Base-by-base conservation (phyloP, 1,140 invertebrate species). In the Drosophila biarmipes region DNA sequence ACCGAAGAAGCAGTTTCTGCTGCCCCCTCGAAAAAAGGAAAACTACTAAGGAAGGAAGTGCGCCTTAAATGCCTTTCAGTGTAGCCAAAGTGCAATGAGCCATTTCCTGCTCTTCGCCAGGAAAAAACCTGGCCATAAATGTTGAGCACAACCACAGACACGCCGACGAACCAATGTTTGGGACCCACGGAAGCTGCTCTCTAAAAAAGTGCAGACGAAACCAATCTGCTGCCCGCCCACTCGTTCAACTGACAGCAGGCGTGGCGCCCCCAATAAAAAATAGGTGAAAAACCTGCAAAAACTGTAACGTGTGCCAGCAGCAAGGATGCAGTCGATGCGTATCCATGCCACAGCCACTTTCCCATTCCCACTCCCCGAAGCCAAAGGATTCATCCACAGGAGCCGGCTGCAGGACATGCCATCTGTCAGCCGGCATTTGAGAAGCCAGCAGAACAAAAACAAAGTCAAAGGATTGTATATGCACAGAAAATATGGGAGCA, bases 81-180 rank as follows among this genome's bases (percentile, higher is more conserved):
- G 87, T 90, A 79, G 89, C 73, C 76, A 91, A 90, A 91, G 84
- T 91, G 82, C 86, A 90, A 90, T 90, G 85, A 86, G 85, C 80
- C 85, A 90, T 86, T 90, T 90, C 75, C 75, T 56, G 34, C 35
- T 43, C 34, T 56, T 67, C 17, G 61, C 14, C 15, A 21, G 29
- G 46, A 59, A 73, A 78, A 58, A 55, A 76, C 82, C 79, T 68
- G 63, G 55, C 53, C 79, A 80, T 82, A 89, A 87, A 87, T 89
- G 84, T 89, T 89, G 73, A 89, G 84, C 84, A 89, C 75, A 62
- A 78, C 84, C 84, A 89, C 84, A 89, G 84, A 84, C 84, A 89
- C 61, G 37, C 78, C 72, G 37, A 71, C 17, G 42, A 69, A 69
- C 64, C 38, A 19, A 55, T 54, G 19, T 40, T 38, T 40, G 38